Evolutionary conservation across 2,113 vertebrate species (phyloP), one percentile per base, ranked within the genome.

Genomic region (Narcine bancroftii): DNA sequence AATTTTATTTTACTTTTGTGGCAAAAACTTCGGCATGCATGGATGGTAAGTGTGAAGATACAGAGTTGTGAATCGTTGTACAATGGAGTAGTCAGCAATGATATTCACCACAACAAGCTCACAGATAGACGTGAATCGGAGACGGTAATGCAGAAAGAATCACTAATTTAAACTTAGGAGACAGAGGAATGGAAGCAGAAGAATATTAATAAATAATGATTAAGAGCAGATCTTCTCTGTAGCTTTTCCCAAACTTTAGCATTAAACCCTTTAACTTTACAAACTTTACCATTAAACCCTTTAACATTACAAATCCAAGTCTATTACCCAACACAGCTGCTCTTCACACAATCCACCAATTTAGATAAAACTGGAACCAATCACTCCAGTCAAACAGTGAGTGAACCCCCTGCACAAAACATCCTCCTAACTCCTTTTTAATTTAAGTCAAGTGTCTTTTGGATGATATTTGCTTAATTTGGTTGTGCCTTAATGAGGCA

Each of bases 331-430:
- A 29, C 77, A 50, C 77, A 26, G 7, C 29, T n/a, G 33, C 7
- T 63, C 81, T n/a, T 87, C 17, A 21, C 21, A 60, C 60, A 87
- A 60, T 87, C 53, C 81, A 87, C 50, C 50, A 87, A 87, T 56
- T 71, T 92, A 92, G 72, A 92, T 92, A 94, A 92, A 69, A 92
- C 26, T 72, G 76, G 92, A 83, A 94, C 93, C 92, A 93, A 89
- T 93, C 92, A 92, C 71, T 69, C 71, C 92, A 92, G 45, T 0
- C 66, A 66, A 56, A n/a, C 15, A 26, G 53, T 92, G 75, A 93
- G 73, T 87, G 66, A 79, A 36, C 60, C 45, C 3, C 53, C 39
- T 15, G 63, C 63, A 3, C 60, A 29, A 39, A 91, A 66, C 45
- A 66, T 36, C 21, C 60, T 66, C 63, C 36, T n/a, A 65, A 65